Base-by-base conservation (phyloP, 2,888 invertebrate genomes). In the Acrocera orbiculus region DNA sequence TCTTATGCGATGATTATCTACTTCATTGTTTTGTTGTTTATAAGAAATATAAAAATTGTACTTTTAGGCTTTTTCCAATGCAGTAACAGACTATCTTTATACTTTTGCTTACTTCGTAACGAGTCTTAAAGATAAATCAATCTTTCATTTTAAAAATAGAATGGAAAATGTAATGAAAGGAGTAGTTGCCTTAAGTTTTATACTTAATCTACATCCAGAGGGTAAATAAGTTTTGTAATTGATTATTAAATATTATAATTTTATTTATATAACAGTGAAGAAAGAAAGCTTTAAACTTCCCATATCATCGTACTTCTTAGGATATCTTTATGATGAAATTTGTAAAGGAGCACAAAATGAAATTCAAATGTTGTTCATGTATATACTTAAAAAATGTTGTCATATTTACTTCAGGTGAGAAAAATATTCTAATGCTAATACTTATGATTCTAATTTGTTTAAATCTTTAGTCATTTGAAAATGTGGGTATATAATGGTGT, bases 401-500 rank as follows among this genome's bases (percentile, higher is more conserved):
- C 46, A 49, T 17, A 55, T 52, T 3, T 61, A 61, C 43, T 61
- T 53, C 22, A 49, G 49, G 49, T 52, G 38, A 37, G 42, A 36
- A 13, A 16, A 13, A 7, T 15, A 16, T 20, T 16, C 27, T 4
- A 27, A 15, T 27, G 8, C 19, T 19, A 5, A 19, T 7, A 19
- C 5, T 6, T 6, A 6, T 19, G 19, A 2, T 11, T 35, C 5
- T 14, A 19, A 17, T 29, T 13, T 26, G 7, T 11, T 26, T 8
- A 10, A 13, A 20, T 35, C 37, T 27, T 5, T 26, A 48, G 46
- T 13, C 50, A 57, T 50, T 65, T 92, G 22, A 73, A 81, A 49
- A 70, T 75, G 38, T 92, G 90, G 76, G 72, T 90, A 39, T 79
- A 85, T 48, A 77, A 85, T 52, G 92, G 90, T 1, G 68, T 72